phyloP scores from a whole-genome alignment of 2,888 invertebrate genomes.

The Clistopyga incitator region DNA sequence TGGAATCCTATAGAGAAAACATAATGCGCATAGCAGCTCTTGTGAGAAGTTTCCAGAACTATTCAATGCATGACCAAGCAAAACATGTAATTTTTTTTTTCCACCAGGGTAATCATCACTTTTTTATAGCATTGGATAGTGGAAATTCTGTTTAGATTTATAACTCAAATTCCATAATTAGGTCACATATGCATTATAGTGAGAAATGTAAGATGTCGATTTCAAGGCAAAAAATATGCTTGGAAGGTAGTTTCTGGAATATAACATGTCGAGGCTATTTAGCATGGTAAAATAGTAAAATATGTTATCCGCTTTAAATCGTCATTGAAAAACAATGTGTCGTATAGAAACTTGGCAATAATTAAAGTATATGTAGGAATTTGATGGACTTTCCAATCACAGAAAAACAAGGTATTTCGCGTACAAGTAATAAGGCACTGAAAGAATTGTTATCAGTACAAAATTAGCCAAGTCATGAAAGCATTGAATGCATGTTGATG shows the following conservation, averaged over 20 bases:
- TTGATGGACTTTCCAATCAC: not conserved
- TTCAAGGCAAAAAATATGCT: no score
- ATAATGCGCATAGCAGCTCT: no score
- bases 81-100: not conserved
- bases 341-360: no score
- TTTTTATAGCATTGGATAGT: not conserved
- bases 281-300: no score
- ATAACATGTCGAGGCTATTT: no score
- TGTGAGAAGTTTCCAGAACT: not conserved
- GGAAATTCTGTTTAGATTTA: not conserved
- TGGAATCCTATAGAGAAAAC: not conserved
- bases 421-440: not conserved
- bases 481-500: not conserved
- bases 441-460: slow-evolving; percentile 14
- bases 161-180: not conserved
- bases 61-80: not conserved
- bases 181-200: not conserved
- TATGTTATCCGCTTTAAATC: no score
- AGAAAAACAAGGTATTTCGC: not conserved
- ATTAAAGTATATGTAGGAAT: no score
- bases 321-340: no score
- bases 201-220: not conserved
- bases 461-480: slow-evolving; percentile 45
- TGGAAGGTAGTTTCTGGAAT: no score
- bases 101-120: not conserved